Evolutionary conservation across 2,888 invertebrate genomes (phyloP).

Genomic region (Poecilobothrus nobilitatus): DNA sequence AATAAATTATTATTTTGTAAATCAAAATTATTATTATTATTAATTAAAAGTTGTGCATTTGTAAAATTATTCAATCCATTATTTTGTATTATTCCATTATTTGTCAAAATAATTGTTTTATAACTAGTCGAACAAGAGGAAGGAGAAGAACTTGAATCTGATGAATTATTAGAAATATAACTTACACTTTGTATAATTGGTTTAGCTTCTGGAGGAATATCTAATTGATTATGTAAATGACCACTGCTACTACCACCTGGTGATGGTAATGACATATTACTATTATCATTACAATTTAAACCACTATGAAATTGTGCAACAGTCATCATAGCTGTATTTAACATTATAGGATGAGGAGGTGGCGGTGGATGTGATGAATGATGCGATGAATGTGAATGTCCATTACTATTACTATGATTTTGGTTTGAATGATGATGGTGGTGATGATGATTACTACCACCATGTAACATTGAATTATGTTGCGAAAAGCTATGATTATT

Average conservation of each 20-base stretch:
- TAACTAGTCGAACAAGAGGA: neutral
- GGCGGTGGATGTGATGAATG: slow-evolving; percentile 27
- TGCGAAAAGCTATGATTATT: neutral
- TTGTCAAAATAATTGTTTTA: slow-evolving; percentile 3
- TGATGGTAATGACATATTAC: slow-evolving; percentile 70
- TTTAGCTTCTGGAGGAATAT: slow-evolving; percentile 40
- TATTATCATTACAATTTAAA: slow-evolving; percentile 46
- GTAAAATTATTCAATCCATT: slow-evolving; percentile 1
- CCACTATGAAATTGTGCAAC: slow-evolving; percentile 23
- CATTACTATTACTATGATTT: slow-evolving; percentile 21
- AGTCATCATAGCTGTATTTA: slow-evolving; percentile 23
- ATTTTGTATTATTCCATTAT: neutral
- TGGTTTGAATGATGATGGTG: slow-evolving; percentile 26
- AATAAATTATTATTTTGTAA: neutral
- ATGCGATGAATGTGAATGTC: slow-evolving; percentile 25
- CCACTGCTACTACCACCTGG: slow-evolving; percentile 52
- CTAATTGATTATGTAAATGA: neutral
- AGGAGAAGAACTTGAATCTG: slow-evolving; percentile 16
- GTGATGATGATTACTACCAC: slow-evolving; percentile 16
- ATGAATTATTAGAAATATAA: slow-evolving; percentile 38
- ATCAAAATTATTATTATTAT: neutral
- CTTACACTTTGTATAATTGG: slow-evolving; percentile 74
- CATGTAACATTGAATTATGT: slow-evolving; percentile 19
- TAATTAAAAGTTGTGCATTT: slow-evolving; percentile 3
- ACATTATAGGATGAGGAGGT: slow-evolving; percentile 25